Evolutionary conservation across 2,113 vertebrate species (phyloP).

Genomic region (Pollachius pollachius): DNA sequence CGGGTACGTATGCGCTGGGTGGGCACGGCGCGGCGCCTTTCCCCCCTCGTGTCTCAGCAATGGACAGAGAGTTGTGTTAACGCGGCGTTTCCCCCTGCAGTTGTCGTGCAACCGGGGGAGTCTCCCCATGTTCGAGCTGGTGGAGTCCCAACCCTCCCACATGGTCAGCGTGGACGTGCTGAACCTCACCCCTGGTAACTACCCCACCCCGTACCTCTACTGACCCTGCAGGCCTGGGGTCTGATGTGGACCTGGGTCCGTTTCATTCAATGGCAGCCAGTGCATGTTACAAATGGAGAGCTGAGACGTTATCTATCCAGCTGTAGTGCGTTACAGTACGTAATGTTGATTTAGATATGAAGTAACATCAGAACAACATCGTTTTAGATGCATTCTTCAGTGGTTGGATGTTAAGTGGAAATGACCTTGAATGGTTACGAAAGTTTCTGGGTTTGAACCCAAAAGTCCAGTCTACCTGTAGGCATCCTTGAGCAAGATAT

Average conservation of each 20-base stretch:
- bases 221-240: no score
- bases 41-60: neutral
- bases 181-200: constrained; percentile 91
- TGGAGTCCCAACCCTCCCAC: constrained; percentile 90
- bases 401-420: no score
- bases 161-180: constrained; percentile 86
- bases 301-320: neutral
- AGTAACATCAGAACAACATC: no score
- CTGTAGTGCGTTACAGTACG: no score
- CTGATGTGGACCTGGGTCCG: neutral
- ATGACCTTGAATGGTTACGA: no score
- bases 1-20: constrained; percentile 77
- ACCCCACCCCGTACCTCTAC: no score
- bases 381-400: no score
- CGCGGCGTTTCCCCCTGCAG: constrained; percentile 56
- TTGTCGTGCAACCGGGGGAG: constrained; percentile 84
- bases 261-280: neutral
- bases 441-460: no score
- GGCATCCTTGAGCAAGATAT: no score
- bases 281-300: neutral
- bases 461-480: no score
- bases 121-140: constrained; percentile 94
- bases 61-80: neutral
- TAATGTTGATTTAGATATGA: no score
- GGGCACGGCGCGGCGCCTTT: neutral